These are phyloP conservation scores for Oscheius sp. DNA, from an alignment of 2,888 invertebrate genomes.

Conservation along the genomic window DNA sequence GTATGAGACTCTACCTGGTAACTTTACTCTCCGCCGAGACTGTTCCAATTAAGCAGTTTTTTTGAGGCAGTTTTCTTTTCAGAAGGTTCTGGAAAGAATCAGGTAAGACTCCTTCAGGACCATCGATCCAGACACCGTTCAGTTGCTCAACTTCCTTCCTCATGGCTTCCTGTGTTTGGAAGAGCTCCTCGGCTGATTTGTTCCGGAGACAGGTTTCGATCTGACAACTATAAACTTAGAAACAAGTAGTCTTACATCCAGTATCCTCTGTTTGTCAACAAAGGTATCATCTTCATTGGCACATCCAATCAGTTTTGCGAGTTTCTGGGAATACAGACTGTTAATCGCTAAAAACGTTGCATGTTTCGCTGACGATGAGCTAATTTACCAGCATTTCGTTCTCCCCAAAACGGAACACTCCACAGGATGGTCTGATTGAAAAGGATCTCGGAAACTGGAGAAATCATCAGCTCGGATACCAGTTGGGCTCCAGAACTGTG, in stretches of 20 bases:
- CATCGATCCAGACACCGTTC: constrained; percentile 8
- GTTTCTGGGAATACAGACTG: neutral
- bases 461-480: constrained; percentile 5
- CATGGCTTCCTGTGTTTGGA: neutral
- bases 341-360: neutral
- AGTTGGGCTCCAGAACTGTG: constrained; percentile 32
- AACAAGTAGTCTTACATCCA: neutral
- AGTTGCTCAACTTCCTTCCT: constrained; percentile 4
- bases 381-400: neutral
- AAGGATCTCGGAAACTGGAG: constrained; percentile 26
- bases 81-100: neutral
- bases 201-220: neutral
- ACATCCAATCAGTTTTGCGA: neutral
- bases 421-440: neutral
- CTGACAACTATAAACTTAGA: neutral
- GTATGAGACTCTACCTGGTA: neutral
- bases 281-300: neutral
- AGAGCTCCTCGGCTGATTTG: constrained; percentile 4
- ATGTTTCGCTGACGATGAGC: neutral
- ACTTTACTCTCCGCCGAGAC: constrained; percentile 12
- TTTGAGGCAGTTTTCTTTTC: neutral
- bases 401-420: constrained; percentile 10
- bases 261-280: neutral
- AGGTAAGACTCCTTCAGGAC: neutral
- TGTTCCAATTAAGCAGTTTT: neutral